These are phyloP conservation scores for Mus minutoides DNA, from an alignment of 2,797 vertebrate genomes.

Conservation along the genomic window DNA sequence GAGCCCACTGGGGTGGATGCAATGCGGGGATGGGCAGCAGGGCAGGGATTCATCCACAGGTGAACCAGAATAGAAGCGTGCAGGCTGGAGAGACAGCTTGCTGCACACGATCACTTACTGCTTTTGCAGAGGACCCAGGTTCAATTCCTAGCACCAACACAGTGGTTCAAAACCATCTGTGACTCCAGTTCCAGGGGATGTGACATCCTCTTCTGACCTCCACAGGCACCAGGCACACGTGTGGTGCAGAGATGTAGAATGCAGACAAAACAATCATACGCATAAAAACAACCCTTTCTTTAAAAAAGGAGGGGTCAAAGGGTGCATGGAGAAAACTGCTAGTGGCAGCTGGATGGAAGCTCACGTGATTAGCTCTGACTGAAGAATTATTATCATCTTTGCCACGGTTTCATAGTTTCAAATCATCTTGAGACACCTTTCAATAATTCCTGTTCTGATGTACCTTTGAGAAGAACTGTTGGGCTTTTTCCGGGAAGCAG, in stretches of 20 bases:
- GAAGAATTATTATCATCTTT: conserved; percentile 41
- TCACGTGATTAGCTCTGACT: conserved; percentile 23
- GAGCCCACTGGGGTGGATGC: not conserved
- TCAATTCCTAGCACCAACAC: not conserved
- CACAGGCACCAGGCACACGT: not conserved
- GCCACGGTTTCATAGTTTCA: not conserved
- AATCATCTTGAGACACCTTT: conserved; percentile 22
- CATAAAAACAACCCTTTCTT: not conserved
- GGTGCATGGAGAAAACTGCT: not conserved
- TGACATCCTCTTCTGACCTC: not conserved
- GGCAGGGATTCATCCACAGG: not conserved
- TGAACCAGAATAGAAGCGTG: not conserved
- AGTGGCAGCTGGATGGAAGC: not conserved
- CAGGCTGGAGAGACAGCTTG: too few relatives aligned
- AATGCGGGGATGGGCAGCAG: not conserved
- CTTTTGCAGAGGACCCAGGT: not conserved
- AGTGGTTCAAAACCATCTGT: not conserved
- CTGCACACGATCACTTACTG: not conserved
- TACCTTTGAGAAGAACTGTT: not conserved
- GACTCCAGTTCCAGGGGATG: not conserved
- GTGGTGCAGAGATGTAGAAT: not conserved
- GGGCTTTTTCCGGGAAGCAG: not conserved
- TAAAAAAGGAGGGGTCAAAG: not conserved
- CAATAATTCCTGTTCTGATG: not conserved
- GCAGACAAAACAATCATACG: not conserved